These are phyloP conservation scores for Trachymyrmex cornetzi DNA, from an alignment of 1,140 invertebrate genomes.

Conservation along the genomic window DNA sequence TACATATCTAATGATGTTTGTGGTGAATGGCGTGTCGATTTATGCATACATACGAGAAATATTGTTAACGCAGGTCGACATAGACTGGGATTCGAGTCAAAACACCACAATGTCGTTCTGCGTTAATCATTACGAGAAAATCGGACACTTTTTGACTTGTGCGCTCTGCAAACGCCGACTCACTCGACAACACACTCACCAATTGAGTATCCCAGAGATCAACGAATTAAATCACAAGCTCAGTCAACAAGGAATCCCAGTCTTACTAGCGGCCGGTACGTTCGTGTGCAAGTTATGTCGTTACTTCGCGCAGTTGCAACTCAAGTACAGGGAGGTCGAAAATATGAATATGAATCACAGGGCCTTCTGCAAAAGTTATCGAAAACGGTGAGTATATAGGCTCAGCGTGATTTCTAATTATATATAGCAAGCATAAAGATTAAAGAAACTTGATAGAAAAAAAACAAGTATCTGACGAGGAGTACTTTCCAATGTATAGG, in stretches of 20 bases:
- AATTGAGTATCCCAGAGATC: conserved; percentile 88
- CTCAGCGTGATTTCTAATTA: conserved; percentile 17
- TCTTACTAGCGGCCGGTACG: conserved; percentile 86
- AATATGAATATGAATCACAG: conserved; percentile 87
- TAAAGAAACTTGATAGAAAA: not conserved
- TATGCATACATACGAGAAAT: not conserved
- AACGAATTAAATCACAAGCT: conserved; percentile 90
- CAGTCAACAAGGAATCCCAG: conserved; percentile 89
- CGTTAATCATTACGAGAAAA: conserved; percentile 85
- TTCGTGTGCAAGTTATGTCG: conserved; percentile 93
- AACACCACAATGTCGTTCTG: conserved; percentile 87
- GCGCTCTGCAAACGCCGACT: conserved; percentile 91
- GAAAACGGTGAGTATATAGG: conserved; percentile 87
- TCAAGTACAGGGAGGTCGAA: conserved; percentile 88
- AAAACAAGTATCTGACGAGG: not conserved
- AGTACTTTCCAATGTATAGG: conserved; percentile 83
- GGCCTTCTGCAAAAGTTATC: conserved; percentile 89
- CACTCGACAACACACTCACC: conserved; percentile 91
- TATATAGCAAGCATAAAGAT: not conserved
- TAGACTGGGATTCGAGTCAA: conserved; percentile 85
- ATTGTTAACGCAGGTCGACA: conserved; percentile 78
- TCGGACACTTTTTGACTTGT: conserved; percentile 91
- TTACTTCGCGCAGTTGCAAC: conserved; percentile 90
- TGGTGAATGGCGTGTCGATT: not conserved
- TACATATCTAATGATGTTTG: conserved; percentile 3